Conservation (phyloP, 2,113 vertebrate genomes). For the Thinocorus orbignyianus region DNA sequence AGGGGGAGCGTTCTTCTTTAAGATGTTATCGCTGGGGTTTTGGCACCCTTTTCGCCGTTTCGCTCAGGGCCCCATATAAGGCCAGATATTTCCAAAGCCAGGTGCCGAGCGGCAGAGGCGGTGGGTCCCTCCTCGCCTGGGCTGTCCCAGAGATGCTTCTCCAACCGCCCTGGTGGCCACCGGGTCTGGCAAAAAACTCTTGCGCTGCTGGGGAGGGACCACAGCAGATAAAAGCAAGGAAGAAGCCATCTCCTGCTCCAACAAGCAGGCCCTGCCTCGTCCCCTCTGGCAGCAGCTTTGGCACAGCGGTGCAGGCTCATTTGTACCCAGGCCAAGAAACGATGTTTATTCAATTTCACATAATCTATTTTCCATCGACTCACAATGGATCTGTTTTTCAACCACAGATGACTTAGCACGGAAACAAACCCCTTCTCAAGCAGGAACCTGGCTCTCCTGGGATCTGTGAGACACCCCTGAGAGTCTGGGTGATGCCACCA, state of each 20-base stretch:
- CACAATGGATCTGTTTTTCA: constrained; percentile 56
- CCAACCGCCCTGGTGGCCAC: not conserved
- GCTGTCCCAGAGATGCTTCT: not conserved
- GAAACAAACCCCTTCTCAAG: not conserved
- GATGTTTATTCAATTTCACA: constrained; percentile 46
- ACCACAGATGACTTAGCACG: constrained; percentile 43
- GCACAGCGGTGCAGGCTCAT: not conserved
- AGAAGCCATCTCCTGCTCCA: not conserved
- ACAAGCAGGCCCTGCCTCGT: not conserved
- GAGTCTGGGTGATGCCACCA: not conserved
- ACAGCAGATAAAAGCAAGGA: not conserved
- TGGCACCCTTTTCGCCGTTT: constrained; percentile 13
- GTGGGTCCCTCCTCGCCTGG: not conserved
- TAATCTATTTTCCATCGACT: constrained; percentile 62
- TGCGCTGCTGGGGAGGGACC: not conserved
- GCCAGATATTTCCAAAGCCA: constrained; percentile 54
- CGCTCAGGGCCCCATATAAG: constrained; percentile 66
- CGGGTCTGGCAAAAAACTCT: not conserved
- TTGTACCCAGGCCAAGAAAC: constrained; percentile 22
- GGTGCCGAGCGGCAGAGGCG: constrained; percentile 11
- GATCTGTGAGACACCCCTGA: not conserved
- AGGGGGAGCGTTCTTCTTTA: constrained; percentile 55
- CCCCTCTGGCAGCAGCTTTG: constrained; percentile 5
- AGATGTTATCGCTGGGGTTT: not conserved
- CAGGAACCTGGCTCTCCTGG: not conserved